phyloP scores from a whole-genome alignment of 2,113 vertebrate genomes.

The Seriola aureovittata region DNA sequence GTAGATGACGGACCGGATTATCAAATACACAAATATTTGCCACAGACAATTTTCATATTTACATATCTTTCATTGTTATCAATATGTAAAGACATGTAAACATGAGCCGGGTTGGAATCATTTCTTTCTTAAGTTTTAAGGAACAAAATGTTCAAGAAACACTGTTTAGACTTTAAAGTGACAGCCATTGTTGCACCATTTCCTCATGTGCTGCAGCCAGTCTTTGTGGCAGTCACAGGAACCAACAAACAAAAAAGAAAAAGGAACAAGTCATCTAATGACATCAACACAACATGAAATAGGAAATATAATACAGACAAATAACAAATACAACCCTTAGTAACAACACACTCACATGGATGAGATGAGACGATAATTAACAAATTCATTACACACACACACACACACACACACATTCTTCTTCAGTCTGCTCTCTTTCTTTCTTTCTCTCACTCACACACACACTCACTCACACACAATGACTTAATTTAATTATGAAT shows the following conservation, averaged over 20 bases:
- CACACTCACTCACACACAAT: constrained; percentile 26
- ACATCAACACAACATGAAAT: constrained; percentile 68
- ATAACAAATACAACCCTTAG: constrained; percentile 55
- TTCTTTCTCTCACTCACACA: constrained; percentile 9
- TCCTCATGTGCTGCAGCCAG: constrained; percentile 47
- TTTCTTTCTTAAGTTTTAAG: background rate
- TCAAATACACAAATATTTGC: background rate
- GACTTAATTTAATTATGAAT: constrained; percentile 62
- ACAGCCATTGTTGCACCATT: background rate
- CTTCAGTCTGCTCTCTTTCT: constrained; percentile 20
- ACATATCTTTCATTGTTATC: constrained; percentile 8
- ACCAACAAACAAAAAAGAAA: background rate
- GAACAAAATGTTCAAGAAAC: background rate
- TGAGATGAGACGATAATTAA: constrained; percentile 54
- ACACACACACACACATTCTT: constrained; percentile 21
- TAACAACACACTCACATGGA: constrained; percentile 41
- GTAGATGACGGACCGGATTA: constrained; percentile 1
- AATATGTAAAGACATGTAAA: constrained; percentile 21
- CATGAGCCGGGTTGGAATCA: background rate
- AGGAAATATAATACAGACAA: constrained; percentile 51
- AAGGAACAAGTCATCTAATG: constrained; percentile 40
- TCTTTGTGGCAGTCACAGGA: constrained; percentile 27
- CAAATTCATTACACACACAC: constrained; percentile 29
- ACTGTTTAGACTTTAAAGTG: background rate
- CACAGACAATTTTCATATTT: background rate